A percentile compares a stretch with the other conserved stretches of the same genome.
These are phyloP conservation scores for Poeciliopsis turneri DNA, from an alignment of 2,797 vertebrate genomes.

Conservation along the genomic window DNA sequence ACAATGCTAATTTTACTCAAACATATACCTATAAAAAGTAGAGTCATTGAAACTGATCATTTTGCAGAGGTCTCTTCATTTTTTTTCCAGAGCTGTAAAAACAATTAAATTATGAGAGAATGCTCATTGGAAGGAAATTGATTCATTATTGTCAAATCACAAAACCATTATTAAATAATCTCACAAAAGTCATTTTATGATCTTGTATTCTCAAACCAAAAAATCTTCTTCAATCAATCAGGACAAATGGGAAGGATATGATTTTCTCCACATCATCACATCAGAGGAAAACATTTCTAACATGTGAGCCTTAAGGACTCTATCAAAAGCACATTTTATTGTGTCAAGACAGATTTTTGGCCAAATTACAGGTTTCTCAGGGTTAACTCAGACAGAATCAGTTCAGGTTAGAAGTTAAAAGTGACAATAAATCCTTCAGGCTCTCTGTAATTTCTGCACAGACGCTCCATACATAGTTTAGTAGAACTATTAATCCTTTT, in stretches of 20 bases:
- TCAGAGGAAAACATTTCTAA: conserved; percentile 35
- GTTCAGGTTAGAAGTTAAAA: conserved; percentile 58
- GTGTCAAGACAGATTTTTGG: conserved; percentile 62
- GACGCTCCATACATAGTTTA: conserved; percentile 61
- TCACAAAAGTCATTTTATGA: not conserved
- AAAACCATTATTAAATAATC: not conserved
- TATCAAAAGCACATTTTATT: conserved; percentile 49
- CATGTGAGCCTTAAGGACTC: conserved; percentile 45
- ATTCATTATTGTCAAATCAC: not conserved
- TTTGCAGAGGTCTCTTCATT: too few species aligned
- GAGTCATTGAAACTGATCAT: too few species aligned
- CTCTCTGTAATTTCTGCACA: conserved; percentile 64
- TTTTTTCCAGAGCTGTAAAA: too few species aligned
- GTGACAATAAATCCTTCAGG: conserved; percentile 58
- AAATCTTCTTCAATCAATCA: not conserved
- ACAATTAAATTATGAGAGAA: too few species aligned
- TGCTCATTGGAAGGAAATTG: not conserved
- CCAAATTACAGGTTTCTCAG: conserved; percentile 49
- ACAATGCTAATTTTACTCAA: too few species aligned
- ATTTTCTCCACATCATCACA: conserved; percentile 1
- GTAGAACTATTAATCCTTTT: conserved; percentile 64
- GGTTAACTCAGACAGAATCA: conserved; percentile 46
- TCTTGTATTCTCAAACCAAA: not conserved
- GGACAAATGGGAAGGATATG: not conserved
- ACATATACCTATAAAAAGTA: too few species aligned